phyloP scores from a whole-genome alignment of 2,113 vertebrate genomes.

The Spermophilus dauricus region DNA sequence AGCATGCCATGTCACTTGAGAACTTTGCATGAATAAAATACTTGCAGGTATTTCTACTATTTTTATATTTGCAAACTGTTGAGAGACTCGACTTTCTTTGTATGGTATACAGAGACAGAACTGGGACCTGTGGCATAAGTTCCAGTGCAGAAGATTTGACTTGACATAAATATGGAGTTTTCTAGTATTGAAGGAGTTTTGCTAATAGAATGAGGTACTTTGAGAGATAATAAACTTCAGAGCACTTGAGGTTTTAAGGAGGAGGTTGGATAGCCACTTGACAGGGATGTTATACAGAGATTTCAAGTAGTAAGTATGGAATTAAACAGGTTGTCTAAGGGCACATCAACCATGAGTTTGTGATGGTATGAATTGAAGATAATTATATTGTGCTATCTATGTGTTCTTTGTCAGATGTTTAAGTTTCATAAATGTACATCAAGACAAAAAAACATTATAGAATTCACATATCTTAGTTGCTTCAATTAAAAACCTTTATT shows the following conservation, averaged over 20 bases:
- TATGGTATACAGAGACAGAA: not conserved
- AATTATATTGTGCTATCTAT: not conserved
- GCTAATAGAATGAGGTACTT: not conserved
- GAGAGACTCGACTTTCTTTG: not conserved
- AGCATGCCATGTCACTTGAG: not conserved
- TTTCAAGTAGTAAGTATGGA: not conserved
- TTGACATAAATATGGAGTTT: not conserved
- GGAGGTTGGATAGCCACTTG: not conserved
- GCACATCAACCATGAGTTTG: not conserved
- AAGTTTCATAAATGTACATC: not conserved
- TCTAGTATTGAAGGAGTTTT: slow-evolving; percentile 26
- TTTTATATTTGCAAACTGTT: not conserved
- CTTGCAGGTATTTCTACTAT: not conserved
- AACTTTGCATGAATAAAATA: not conserved
- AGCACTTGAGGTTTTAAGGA: not conserved
- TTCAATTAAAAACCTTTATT: not conserved
- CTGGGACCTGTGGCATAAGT: not conserved
- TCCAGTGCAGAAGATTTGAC: not conserved
- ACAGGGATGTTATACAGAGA: not conserved
- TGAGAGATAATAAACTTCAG: not conserved
- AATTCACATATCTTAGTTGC: not conserved
- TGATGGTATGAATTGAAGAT: not conserved
- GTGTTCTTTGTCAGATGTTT: not conserved
- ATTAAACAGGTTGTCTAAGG: not conserved
- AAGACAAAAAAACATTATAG: not conserved